phyloP scores from a whole-genome alignment of 2,888 invertebrate genomes.

The Oscheius onirici region DNA sequence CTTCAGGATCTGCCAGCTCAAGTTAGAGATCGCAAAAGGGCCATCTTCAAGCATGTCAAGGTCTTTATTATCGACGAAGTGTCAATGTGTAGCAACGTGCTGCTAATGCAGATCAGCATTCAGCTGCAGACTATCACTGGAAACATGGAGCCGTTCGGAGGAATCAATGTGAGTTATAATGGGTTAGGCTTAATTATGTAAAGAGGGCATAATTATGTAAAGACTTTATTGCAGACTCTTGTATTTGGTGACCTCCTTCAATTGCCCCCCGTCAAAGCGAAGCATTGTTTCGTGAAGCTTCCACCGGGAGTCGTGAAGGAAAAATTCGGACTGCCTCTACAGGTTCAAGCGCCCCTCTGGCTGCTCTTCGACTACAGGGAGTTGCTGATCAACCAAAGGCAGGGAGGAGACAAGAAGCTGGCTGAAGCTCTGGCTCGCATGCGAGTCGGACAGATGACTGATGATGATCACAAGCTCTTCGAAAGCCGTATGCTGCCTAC shows the following conservation, averaged over 20 bases:
- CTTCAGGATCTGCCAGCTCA: not conserved
- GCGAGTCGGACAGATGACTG: not conserved
- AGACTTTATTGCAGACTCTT: not conserved
- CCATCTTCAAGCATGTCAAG: constrained; percentile 8
- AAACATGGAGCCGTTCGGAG: constrained; percentile 28
- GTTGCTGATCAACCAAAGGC: not conserved
- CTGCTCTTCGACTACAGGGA: not conserved
- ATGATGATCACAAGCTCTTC: not conserved
- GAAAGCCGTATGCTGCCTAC: not conserved
- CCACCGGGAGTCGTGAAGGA: not conserved
- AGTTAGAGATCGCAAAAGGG: not conserved
- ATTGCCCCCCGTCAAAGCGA: constrained; percentile 33
- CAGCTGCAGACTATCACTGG: constrained; percentile 36
- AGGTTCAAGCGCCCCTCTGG: not conserved
- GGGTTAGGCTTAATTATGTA: constrained; percentile 27
- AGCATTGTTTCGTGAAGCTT: too few relatives aligned
- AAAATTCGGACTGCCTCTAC: not conserved
- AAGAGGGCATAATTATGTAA: not conserved
- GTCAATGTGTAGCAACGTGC: constrained; percentile 25
- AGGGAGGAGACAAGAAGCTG: too few relatives aligned
- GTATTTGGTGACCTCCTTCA: constrained; percentile 40
- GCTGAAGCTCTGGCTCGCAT: not conserved
- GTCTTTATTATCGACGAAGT: constrained; percentile 45
- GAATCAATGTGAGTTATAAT: constrained; percentile 18
- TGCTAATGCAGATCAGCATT: constrained; percentile 32